Evolutionary conservation across 2,797 vertebrate genomes (phyloP).

Genomic region (Emys orbicularis): DNA sequence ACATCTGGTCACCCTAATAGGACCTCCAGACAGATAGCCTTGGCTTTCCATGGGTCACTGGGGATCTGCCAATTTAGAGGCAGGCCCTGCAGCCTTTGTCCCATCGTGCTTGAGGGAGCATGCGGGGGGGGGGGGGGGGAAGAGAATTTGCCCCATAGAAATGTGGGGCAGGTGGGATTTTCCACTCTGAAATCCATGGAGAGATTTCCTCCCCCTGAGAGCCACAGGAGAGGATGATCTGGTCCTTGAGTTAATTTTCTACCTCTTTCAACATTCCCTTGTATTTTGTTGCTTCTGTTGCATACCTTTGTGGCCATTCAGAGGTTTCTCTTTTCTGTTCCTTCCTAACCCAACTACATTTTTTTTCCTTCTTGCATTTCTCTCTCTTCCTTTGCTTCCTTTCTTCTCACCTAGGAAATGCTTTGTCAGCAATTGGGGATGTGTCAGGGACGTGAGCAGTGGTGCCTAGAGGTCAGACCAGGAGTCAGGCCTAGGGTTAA

Average conservation of each 20-base stretch:
- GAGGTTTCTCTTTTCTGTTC: background rate
- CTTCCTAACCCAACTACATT: background rate
- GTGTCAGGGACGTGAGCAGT: no score
- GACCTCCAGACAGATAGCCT: background rate
- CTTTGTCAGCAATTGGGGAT: background rate
- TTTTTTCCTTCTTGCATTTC: background rate
- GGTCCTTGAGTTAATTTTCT: background rate
- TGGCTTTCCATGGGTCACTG: background rate
- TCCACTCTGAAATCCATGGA: conserved; percentile 27
- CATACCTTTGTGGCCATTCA: background rate
- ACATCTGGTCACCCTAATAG: background rate
- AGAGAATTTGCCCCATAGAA: background rate
- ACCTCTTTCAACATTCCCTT: background rate
- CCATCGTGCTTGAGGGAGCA: background rate
- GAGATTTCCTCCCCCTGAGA: conserved; percentile 44
- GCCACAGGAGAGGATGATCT: conserved; percentile 11
- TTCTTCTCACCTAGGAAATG: background rate
- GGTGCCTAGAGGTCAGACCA: background rate
- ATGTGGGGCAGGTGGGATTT: background rate
- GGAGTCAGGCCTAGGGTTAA: no score
- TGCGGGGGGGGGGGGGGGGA: no score
- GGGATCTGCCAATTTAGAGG: background rate
- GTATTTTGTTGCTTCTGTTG: conserved; percentile 16
- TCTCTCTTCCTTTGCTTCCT: background rate
- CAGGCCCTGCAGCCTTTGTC: background rate